phyloP scores from a whole-genome alignment of 2,888 invertebrate species.

The Yponomeuta evonymella region DNA sequence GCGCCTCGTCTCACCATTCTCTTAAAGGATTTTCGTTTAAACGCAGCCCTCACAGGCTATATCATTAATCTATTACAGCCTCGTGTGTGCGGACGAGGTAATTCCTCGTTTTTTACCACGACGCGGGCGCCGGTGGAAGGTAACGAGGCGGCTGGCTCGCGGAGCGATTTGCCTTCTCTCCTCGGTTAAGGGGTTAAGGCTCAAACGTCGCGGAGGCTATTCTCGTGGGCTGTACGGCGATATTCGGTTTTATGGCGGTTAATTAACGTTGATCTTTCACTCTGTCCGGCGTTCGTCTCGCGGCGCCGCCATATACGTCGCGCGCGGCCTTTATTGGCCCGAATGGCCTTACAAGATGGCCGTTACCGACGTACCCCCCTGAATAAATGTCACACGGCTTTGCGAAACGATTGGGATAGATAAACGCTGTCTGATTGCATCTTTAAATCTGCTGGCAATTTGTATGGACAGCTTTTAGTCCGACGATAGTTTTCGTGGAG shows the following conservation, averaged over 20 bases:
- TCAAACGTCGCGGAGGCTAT: neutral
- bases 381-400: constrained; percentile 46
- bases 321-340: constrained; percentile 49
- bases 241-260: constrained; percentile 69
- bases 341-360: constrained; percentile 45
- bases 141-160: constrained; percentile 39
- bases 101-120: constrained; percentile 47
- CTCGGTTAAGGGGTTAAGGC: neutral
- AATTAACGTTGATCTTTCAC: constrained; percentile 67
- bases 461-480: neutral
- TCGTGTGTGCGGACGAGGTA: constrained; percentile 46
- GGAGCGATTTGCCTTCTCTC: constrained; percentile 29
- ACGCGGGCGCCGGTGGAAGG: constrained; percentile 49
- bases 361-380: constrained; percentile 39
- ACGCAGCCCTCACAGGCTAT: constrained; percentile 60
- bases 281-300: constrained; percentile 40
- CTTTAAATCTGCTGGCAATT: constrained; percentile 17
- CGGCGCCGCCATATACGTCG: constrained; percentile 46
- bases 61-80: constrained; percentile 73
- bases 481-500: constrained; percentile 4
- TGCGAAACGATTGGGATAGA: constrained; percentile 22
- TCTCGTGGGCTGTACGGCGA: constrained; percentile 29
- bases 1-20: constrained; percentile 32
- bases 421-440: constrained; percentile 19
- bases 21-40: constrained; percentile 44